These are phyloP conservation scores for Cantharis flavilabris DNA, from an alignment of 2,888 invertebrate genomes.

Conservation along the genomic window DNA sequence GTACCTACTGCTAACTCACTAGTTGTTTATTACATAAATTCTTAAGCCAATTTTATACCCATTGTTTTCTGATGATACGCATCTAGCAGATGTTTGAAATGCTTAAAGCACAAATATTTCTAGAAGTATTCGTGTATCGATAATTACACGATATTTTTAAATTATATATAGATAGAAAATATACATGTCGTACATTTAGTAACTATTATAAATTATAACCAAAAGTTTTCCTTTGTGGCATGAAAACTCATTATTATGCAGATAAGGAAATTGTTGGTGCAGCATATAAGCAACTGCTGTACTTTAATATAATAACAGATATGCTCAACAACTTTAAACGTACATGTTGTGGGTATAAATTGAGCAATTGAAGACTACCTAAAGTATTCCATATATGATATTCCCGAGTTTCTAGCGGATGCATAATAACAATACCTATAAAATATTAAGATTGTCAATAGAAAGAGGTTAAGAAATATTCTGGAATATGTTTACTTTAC, in stretches of 20 bases:
- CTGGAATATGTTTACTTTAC: background rate
- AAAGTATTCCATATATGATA: background rate
- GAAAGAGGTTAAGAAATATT: background rate
- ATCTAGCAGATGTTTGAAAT: background rate
- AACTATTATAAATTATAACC: background rate
- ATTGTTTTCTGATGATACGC: background rate
- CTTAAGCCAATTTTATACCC: background rate
- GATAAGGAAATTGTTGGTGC: slow-evolving; percentile 19
- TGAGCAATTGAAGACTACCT: slow-evolving; percentile 10
- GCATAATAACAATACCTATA: background rate
- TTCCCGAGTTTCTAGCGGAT: background rate
- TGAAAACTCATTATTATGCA: slow-evolving; percentile 19
- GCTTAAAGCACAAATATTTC: background rate
- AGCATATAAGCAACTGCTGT: slow-evolving; percentile 12
- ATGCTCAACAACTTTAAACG: slow-evolving; percentile 16
- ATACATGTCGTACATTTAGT: background rate
- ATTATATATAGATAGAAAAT: background rate
- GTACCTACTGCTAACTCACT: background rate
- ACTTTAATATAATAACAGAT: slow-evolving; percentile 3
- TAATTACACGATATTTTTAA: background rate
- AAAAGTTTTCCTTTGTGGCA: background rate
- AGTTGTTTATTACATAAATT: background rate
- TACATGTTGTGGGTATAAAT: slow-evolving; percentile 25
- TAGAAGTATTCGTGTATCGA: background rate
- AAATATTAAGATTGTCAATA: background rate